phyloP scores from a whole-genome alignment of 2,797 vertebrate genomes.

The Staurois parvus region DNA sequence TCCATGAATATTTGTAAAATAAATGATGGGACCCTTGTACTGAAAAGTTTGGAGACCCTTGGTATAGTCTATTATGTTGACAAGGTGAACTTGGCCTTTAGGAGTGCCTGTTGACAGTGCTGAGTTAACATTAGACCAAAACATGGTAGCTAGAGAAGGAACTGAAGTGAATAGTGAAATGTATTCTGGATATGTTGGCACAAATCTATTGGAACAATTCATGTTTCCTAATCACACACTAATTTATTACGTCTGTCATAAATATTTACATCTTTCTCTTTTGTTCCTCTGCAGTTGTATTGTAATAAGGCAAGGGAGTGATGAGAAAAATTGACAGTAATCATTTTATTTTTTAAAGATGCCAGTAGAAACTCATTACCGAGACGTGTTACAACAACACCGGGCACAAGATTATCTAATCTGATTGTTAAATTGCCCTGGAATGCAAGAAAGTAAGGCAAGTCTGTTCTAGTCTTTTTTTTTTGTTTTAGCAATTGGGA shows the following conservation, averaged over 20 bases:
- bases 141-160: neutral
- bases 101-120: neutral
- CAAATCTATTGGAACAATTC: neutral
- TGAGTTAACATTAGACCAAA: neutral
- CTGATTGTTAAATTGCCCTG: neutral
- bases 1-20: too few relatives aligned
- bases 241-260: neutral
- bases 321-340: neutral
- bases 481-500: neutral
- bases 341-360: neutral
- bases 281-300: neutral
- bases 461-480: neutral
- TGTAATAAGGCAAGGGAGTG: neutral
- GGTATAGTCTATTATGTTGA: too few relatives aligned
- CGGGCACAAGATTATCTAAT: neutral
- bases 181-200: neutral
- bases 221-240: neutral
- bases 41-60: too few relatives aligned
- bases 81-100: too few relatives aligned
- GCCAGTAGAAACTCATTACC: neutral
- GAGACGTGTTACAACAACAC: neutral
- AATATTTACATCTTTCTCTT: neutral
- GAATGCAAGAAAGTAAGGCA: neutral
- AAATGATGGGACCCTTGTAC: too few relatives aligned
- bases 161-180: neutral